Base-by-base conservation (phyloP, 1,140 invertebrate genomes). In the Drosophila leontia region DNA sequence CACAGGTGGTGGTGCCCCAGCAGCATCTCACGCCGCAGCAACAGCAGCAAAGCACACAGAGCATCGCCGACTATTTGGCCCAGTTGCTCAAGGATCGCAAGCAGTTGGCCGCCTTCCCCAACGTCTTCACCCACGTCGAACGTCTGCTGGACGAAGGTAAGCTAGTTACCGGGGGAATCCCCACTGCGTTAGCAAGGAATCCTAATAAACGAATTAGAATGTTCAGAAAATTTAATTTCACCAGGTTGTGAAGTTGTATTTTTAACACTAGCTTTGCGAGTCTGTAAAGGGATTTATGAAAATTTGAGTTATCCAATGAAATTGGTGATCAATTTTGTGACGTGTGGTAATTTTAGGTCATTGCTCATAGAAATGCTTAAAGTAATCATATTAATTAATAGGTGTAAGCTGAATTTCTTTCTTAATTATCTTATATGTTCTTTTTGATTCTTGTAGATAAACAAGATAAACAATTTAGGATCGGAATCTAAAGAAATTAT, bases 11-110 rank as follows among this genome's bases (percentile, higher is more conserved):
- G 65, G 80, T 83, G 76, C 69, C 78, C 59, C 90, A 91, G 71
- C 72, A 70, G 93, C 93, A 93, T 94, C 94, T 93, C 94, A 95
- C 93, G 93, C 94, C 93, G 93, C 91, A 92, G 65, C 91, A 92
- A 64, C 91, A 92, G 80, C 95, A 95, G 92, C 95, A 96, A 85
- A 97, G 96, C 93, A 98, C 97, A 93, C 97, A 98, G 94, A 98
- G 97, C 94, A 98, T 98, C 95, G 98, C 98, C 94, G 99, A 99
- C 94, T 99, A 99, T 95, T 95, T 99, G 95, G 98, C 99, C 93
- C 99, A 99, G 95, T 96, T 99, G 94, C 96, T 99, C 92, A 99
- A 99, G 96, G 99, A 99, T 95, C 98, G 99, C 95, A 99, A 99
- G 95, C 98, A 99, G 95, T 95, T 99, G 91, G 97, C 98, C 91